These are phyloP conservation scores for Drosophila insularis DNA, from an alignment of 1,140 invertebrate genomes.

Conservation along the genomic window DNA sequence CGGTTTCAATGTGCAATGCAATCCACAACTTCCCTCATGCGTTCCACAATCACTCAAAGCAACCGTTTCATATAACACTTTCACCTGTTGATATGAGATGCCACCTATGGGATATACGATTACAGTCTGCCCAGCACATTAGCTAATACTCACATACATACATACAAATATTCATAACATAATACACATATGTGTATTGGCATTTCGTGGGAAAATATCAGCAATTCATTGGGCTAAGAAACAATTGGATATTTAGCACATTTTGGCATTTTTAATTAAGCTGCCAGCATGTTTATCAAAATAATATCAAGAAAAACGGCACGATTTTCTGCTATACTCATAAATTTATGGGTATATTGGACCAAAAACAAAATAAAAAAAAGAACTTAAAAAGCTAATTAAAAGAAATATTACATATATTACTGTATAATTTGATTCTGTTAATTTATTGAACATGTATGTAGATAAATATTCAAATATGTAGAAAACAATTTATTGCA, in stretches of 20 bases:
- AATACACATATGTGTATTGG: background rate
- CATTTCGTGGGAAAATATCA: constrained; percentile 12
- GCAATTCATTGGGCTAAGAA: constrained; percentile 13
- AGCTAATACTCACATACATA: background rate
- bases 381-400: too few species aligned
- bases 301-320: constrained; percentile 48
- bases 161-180: constrained; percentile 5
- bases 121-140: constrained; percentile 6
- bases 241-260: constrained; percentile 47
- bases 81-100: constrained; percentile 27
- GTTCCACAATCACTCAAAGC: constrained; percentile 43
- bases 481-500: too few species aligned
- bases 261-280: constrained; percentile 71
- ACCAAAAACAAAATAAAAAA: background rate
- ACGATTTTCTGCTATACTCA: constrained; percentile 40
- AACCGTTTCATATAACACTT: constrained; percentile 39
- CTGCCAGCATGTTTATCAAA: constrained; percentile 58
- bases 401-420: too few species aligned
- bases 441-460: background rate
- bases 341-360: constrained; percentile 22
- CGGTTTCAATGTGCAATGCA: constrained; percentile 16
- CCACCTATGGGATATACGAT: background rate
- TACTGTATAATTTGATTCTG: too few species aligned
- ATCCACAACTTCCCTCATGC: constrained; percentile 34
- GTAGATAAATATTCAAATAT: too few species aligned